Percentiles rank a stretch among this genome's conserved stretches.
These are phyloP conservation scores for Sebastes miniatus DNA, from an alignment of 2,797 vertebrate genomes.

Conservation along the genomic window DNA sequence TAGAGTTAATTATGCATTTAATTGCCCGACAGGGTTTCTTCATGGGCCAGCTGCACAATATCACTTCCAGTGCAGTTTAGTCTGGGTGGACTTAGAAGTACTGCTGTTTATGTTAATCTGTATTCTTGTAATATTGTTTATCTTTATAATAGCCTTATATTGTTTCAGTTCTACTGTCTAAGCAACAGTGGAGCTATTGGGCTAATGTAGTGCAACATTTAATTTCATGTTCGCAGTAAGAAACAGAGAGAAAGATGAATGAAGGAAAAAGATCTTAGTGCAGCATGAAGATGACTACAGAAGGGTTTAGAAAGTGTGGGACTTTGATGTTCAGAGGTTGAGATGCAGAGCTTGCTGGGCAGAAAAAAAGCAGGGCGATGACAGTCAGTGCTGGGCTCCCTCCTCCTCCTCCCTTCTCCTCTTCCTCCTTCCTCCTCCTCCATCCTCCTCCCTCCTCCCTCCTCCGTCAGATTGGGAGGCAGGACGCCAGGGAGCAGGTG, in stretches of 20 bases:
- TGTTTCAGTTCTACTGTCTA: background rate
- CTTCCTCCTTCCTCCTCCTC: background rate
- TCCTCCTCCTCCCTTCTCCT: background rate
- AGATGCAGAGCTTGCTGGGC: background rate
- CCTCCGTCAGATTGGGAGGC: constrained; percentile 34
- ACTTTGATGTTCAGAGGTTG: background rate
- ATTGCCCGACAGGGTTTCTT: background rate
- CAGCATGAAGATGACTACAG: background rate
- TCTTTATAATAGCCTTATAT: background rate
- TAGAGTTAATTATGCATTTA: background rate
- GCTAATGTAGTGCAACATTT: background rate
- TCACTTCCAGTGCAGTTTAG: background rate
- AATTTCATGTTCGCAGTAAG: background rate
- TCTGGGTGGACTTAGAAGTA: background rate
- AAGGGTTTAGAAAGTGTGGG: background rate
- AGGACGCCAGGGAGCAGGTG: constrained; percentile 73
- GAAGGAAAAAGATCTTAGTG: background rate
- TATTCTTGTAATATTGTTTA: background rate
- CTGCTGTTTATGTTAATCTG: background rate
- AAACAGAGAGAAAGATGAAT: background rate
- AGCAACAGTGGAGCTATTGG: background rate
- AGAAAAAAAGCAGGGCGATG: constrained; percentile 22
- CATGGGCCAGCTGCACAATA: background rate
- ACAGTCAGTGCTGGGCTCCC: background rate
- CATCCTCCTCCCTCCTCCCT: background rate